phyloP scores from a whole-genome alignment of 30 jellyfish, hydroid and myxozoan genomes.

The Sanderia malayensis region DNA sequence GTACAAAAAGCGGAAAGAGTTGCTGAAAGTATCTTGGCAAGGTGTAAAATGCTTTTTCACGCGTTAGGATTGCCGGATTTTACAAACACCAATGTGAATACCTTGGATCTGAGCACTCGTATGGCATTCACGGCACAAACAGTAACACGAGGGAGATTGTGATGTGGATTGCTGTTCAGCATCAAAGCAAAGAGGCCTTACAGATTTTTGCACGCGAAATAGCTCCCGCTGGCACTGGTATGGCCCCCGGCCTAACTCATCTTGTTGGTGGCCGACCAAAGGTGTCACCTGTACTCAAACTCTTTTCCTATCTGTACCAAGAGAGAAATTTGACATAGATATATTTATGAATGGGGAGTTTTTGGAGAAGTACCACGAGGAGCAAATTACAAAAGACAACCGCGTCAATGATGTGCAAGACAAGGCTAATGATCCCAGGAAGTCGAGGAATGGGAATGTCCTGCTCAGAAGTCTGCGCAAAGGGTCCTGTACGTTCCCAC shows the following conservation, averaged over 20 bases:
- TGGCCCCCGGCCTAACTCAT: constrained; percentile 95
- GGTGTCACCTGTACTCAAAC: constrained; percentile 85
- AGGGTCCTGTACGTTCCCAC: constrained; percentile 80
- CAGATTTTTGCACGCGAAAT: constrained; percentile 85
- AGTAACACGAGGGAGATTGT: constrained; percentile 69
- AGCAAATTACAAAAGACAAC: constrained; percentile 1
- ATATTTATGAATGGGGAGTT: constrained; percentile 67
- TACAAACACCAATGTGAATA: constrained; percentile 28
- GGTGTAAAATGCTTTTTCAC: constrained; percentile 52
- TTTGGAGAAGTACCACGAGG: constrained; percentile 58
- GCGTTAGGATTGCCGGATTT: constrained; percentile 32
- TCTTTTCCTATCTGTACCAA: constrained; percentile 63
- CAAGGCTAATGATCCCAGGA: background rate
- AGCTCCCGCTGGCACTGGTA: constrained; percentile 98
- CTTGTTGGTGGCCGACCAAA: constrained; percentile 92
- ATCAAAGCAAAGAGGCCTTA: constrained; percentile 70
- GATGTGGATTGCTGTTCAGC: constrained; percentile 88
- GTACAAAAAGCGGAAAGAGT: constrained; percentile 76
- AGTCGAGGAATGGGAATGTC: constrained; percentile 1
- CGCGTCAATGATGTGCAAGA: background rate
- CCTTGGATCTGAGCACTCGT: constrained; percentile 58
- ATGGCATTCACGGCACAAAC: constrained; percentile 48
- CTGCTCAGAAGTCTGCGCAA: constrained; percentile 32
- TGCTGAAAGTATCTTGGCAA: constrained; percentile 70
- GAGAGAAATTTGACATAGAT: constrained; percentile 58